Base-by-base conservation (phyloP, 2,113 vertebrate species). In the Balaeniceps rex region DNA sequence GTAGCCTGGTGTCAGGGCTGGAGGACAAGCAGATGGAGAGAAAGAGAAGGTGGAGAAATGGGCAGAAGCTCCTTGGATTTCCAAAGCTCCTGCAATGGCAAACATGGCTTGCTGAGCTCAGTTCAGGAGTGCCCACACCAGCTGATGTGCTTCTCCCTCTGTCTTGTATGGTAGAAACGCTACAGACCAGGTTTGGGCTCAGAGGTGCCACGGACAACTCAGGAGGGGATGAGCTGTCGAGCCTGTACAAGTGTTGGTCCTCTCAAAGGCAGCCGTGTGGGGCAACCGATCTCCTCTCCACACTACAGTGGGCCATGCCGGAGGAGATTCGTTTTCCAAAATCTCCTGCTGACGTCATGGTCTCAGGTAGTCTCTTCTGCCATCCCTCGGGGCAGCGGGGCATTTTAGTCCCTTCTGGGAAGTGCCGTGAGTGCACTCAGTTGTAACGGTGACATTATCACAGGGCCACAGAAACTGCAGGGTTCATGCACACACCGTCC, bases 331-430 rank as follows among this genome's bases (percentile, higher is more conserved):
- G 26, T 57, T 33, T 38, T 64, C 71, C 40, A 54, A 15, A 63
- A 5, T 25, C 26, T 46, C 38, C 79, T 69, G 7, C n/a, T 66
- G 38, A 78, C 31, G 26, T 58, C 17, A 0, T 9, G 47, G 24
- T 51, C 66, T 92, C n/a, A 2, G 55, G 1, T 85, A 65, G 46
- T 46, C 36, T 4, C 31, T 44, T 25, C 44, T 69, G n/a, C 42
- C 2, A 1, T 18, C 47, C 70, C 2, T 0, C 2, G 1, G 44
- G 47, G 6, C 47, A 68, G 15, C 10, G 23, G 69, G 34, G 14
- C 14, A 2, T 10, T 33, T 44, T 54, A 25, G 29, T 70, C 44
- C 36, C 22, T 54, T 40, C 22, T 93, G 80, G 74, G 58, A 44
- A 40, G 34, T 23, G 42, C n/a, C 3, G 1, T 42, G 42, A 63